These are phyloP conservation scores for Euwallacea similis DNA, from an alignment of 1,140 invertebrate genomes.

Conservation along the genomic window DNA sequence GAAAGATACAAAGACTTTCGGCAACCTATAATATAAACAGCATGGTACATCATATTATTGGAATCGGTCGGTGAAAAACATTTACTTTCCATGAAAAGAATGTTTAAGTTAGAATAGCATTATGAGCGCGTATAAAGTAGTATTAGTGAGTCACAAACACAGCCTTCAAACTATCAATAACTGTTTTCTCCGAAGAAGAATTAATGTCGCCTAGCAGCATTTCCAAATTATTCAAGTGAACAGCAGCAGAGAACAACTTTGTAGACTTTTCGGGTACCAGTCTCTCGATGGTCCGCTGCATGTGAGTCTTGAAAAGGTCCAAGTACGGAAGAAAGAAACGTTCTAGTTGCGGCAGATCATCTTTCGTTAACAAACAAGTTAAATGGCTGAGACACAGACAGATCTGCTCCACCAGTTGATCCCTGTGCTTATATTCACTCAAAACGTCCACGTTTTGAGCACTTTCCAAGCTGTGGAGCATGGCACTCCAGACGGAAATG, in stretches of 20 bases:
- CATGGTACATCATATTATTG: too few species aligned
- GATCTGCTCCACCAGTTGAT: constrained; percentile 65
- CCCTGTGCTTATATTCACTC: constrained; percentile 78
- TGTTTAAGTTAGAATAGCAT: too few species aligned
- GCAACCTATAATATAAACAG: too few species aligned
- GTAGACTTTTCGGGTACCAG: constrained; percentile 49
- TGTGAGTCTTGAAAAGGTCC: constrained; percentile 43
- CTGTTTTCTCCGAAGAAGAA: too few species aligned
- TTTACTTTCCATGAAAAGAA: too few species aligned
- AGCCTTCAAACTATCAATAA: too few species aligned
- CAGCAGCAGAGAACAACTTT: constrained; percentile 39
- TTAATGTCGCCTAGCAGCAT: too few species aligned
- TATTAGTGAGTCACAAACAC: too few species aligned
- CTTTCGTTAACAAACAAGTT: constrained; percentile 40
- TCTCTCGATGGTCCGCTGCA: constrained; percentile 43
- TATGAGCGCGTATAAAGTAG: too few species aligned
- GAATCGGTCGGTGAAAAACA: too few species aligned
- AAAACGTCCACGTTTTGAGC: constrained; percentile 75
- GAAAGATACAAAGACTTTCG: too few species aligned
- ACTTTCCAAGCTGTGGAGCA: constrained; percentile 71
- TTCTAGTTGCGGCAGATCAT: constrained; percentile 42
- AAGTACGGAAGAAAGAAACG: constrained; percentile 36
- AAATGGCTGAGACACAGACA: constrained; percentile 49
- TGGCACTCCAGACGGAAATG: constrained; percentile 65
- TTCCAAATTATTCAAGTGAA: constrained; percentile 32